Base-by-base conservation (phyloP, 2,113 vertebrate species). In the Heterocephalus glaber region DNA sequence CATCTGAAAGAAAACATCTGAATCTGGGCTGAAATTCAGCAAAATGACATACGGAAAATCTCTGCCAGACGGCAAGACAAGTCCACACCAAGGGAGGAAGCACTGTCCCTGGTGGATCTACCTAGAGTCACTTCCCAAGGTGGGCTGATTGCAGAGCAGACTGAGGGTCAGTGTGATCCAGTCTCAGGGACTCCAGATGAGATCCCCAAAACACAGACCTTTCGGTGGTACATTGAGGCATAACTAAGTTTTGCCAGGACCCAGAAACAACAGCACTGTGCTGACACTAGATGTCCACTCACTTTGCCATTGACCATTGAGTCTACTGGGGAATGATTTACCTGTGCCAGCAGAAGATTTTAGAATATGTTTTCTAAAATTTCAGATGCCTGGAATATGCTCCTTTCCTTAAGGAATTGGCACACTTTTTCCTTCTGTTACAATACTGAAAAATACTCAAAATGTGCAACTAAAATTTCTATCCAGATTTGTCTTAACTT, bases 41-140 rank as follows among this genome's bases (percentile, higher is more conserved):
- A 28, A 54, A 54, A 60, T 3, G 47, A 35, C 79, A 33, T 7
- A 7, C 10, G 70, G 72, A 65, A 92, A 74, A 13, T 28, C 8
- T 33, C 41, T 33, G 35, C 65, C 41, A 44, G 44, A 82, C 28
- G 30, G 38, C 56, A 66, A 49, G 61, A 38, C n/a, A 11, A 20
- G 38, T 1, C 30, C 1, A 9, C 0, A 0, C 47, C 12, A 1
- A 20, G 19, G 19, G 56, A 35, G 38, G 47, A 60, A 30, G 66
- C 0, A 0, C 4, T 7, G 41, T 2, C 35, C 3, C 0, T 1
- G 4, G 41, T 1, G 3, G 61, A n/a, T 41, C 38, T 10, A 0
- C 14, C 17, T 17, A 16, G 54, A 10, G 2, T 16, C 60, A 12
- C 88, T 44, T 60, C 24, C 58, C 8, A 3, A 0, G 6, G 13